phyloP scores from a whole-genome alignment of 2,797 vertebrate genomes.

The Schizopygopsis pylzovi region DNA sequence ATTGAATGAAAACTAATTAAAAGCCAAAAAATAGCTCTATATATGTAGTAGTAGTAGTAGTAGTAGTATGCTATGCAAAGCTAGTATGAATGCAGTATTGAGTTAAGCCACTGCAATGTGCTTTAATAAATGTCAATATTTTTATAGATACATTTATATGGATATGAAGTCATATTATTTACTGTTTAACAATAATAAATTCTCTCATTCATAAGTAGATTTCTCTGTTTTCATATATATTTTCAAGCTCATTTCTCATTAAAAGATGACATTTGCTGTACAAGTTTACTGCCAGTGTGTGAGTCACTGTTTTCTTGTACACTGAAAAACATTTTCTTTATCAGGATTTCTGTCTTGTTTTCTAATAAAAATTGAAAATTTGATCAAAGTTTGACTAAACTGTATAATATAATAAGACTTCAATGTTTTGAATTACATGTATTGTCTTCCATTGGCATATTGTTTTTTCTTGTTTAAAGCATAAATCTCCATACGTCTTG shows the following conservation, averaged over 20 bases:
- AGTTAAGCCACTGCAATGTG: neutral
- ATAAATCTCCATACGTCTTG: neutral
- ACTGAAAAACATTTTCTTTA: neutral
- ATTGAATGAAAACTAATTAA: neutral
- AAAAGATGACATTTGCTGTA: neutral
- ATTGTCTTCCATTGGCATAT: neutral
- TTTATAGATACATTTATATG: neutral
- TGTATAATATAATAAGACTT: neutral
- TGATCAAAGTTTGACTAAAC: neutral
- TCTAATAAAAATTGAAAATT: neutral
- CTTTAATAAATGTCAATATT: constrained; percentile 8
- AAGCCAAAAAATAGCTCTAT: neutral
- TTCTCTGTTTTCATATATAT: neutral
- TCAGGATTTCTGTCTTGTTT: constrained; percentile 3
- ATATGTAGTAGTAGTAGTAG: too few relatives aligned
- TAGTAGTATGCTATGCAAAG: too few relatives aligned
- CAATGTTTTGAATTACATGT: neutral
- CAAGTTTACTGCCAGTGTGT: neutral
- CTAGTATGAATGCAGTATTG: neutral
- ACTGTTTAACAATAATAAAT: constrained; percentile 13
- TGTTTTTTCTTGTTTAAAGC: neutral
- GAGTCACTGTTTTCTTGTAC: neutral
- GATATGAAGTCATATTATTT: neutral
- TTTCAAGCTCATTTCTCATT: neutral
- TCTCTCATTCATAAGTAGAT: neutral